phyloP scores from a whole-genome alignment of 2,888 invertebrate species.

The Archaeoteleia sp. region DNA sequence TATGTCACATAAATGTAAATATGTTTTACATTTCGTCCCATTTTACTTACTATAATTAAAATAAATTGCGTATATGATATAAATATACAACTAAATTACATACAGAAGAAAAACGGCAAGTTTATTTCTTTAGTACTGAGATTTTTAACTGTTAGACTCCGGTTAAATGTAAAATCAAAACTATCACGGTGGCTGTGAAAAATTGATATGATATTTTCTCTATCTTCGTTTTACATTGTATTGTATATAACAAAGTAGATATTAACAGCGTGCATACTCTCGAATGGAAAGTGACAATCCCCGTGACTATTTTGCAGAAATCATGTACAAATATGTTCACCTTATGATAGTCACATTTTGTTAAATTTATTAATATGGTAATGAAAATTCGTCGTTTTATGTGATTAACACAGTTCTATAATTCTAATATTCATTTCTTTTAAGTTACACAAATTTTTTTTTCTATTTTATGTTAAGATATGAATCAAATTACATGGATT shows the following conservation, averaged over 20 bases:
- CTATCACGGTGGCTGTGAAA: slow-evolving; percentile 65
- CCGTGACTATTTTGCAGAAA: slow-evolving; percentile 20
- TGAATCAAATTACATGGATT: too few relatives aligned
- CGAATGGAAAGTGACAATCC: slow-evolving; percentile 14
- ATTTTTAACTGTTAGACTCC: slow-evolving; percentile 49
- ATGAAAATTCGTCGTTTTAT: neutral
- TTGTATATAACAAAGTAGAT: slow-evolving; percentile 31
- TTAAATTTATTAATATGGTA: neutral
- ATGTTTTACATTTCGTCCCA: slow-evolving; percentile 19
- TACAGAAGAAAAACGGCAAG: too few relatives aligned
- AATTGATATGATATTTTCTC: slow-evolving; percentile 37
- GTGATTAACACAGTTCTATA: neutral
- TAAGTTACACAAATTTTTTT: too few relatives aligned
- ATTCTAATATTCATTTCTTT: neutral
- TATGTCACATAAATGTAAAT: slow-evolving; percentile 22
- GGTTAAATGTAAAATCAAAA: slow-evolving; percentile 57
- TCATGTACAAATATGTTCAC: neutral
- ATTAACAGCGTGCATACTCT: slow-evolving; percentile 12
- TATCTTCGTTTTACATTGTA: slow-evolving; percentile 31
- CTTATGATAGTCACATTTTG: too few relatives aligned
- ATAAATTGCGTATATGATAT: too few relatives aligned
- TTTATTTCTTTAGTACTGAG: slow-evolving; percentile 45
- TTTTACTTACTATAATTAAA: too few relatives aligned
- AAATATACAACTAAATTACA: too few relatives aligned
- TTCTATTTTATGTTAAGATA: too few relatives aligned